Evolutionary conservation across 1,140 invertebrate genomes (phyloP), one percentile per base, ranked within the genome.

Genomic region (Drosophila pectinifera): DNA sequence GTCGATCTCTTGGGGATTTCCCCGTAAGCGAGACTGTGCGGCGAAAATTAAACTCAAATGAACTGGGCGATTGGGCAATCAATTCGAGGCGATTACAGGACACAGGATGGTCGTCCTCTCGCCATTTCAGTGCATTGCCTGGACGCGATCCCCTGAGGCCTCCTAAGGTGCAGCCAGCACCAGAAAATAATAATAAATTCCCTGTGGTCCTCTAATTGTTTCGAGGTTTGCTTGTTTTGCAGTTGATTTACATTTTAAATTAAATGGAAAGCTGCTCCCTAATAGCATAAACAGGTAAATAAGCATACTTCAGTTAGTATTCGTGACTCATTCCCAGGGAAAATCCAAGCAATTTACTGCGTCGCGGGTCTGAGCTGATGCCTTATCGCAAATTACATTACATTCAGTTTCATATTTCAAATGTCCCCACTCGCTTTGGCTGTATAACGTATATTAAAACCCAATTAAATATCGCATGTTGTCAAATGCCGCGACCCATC

Each of bases 381-480:
- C 42, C 39, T 48, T 78, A 78, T 64, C 64, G 54, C 54, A 59
- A 75, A 70, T 81, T 57, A 73, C 59, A 70, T 84, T 76, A 73
- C 48, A 59, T 61, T 63, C 55, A 78, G 64, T 42, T 57, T 55
- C 46, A 57, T 53, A 81, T 70, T 62, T 67, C 57, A 54, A 49
- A 56, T 48, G 65, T 14, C 16, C 34, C 65, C 63, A 10, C 18
- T 34, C 14, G 10, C 22, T 14, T 0, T 61, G 34, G 41, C 10
- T 45, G 18, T 54, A 34, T 73, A 56, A 36, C 46, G 51, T 46
- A 65, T 72, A 88, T 86, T 83, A 77, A 89, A 83, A 83, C 67
- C 64, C 83, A 88, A 86, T 86, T 86, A 88, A 65, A 88, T 89
- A 82, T 88, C 75, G 83, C 83, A 88, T 88, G 84, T 77, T 77